These are phyloP conservation scores for Collichthys lucidus DNA, from an alignment of 2,113 vertebrate species.

Conservation along the genomic window DNA sequence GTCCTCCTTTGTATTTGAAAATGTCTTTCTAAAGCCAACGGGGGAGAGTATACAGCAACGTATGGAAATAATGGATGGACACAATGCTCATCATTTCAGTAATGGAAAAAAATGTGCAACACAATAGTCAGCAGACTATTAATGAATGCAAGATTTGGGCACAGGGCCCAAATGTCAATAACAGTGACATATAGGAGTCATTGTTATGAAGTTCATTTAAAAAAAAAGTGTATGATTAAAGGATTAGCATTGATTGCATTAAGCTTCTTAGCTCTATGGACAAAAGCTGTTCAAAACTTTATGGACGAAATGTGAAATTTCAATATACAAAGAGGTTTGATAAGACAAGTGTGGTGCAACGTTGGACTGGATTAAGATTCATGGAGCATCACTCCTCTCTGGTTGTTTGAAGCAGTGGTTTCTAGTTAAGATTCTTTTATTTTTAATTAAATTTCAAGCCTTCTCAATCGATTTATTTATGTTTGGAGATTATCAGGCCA, in stretches of 20 bases:
- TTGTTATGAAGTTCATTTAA: constrained; percentile 40
- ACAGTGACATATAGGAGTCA: constrained; percentile 3
- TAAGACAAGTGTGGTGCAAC: constrained; percentile 45
- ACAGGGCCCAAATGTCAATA: constrained; percentile 21
- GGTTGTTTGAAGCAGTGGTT: constrained; percentile 10
- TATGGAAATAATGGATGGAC: constrained; percentile 9
- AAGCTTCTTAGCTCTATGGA: constrained; percentile 26
- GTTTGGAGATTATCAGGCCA: constrained; percentile 34
- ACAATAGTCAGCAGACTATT: constrained; percentile 15
- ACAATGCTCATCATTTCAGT: constrained; percentile 30
- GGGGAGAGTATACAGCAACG: not conserved
- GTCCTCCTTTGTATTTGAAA: constrained; percentile 4
- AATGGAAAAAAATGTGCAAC: constrained; percentile 17
- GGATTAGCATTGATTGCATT: constrained; percentile 63
- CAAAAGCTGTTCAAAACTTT: constrained; percentile 35
- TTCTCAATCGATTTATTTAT: constrained; percentile 40
- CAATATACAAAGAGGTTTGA: constrained; percentile 44
- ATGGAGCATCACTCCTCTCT: not conserved
- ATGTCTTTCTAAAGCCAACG: not conserved
- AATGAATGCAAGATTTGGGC: constrained; percentile 22
- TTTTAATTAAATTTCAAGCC: constrained; percentile 27
- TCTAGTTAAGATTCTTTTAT: constrained; percentile 17
- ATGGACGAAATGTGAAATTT: constrained; percentile 50
- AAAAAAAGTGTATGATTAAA: constrained; percentile 56
- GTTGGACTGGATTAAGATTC: constrained; percentile 24